These are phyloP conservation scores for Phalacrocorax pelagicus DNA, from an alignment of 2,113 vertebrate genomes.

Conservation along the genomic window DNA sequence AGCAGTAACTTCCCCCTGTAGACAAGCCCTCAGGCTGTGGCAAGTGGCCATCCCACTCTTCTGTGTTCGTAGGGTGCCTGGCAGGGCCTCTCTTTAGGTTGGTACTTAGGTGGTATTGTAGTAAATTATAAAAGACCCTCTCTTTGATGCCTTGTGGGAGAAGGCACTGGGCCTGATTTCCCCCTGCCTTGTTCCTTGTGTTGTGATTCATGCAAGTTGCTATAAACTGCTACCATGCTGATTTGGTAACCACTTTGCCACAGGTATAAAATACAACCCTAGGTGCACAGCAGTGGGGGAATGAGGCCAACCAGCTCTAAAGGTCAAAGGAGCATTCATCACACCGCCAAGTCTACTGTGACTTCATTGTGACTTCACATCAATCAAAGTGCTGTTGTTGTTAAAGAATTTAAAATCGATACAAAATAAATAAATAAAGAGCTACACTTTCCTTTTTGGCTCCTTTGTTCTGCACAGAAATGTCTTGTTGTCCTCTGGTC, in stretches of 20 bases:
- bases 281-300: slow-evolving; percentile 29
- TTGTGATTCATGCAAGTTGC: neutral
- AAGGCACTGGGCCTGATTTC: neutral
- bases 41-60: neutral
- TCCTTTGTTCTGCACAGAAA: neutral
- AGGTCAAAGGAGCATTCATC: slow-evolving; percentile 57
- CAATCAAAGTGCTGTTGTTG: slow-evolving; percentile 38
- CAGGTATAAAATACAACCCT: slow-evolving; percentile 47
- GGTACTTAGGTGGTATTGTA: neutral
- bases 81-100: neutral
- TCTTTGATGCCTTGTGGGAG: slow-evolving; percentile 39
- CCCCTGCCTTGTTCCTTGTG: neutral
- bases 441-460: neutral
- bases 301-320: slow-evolving; percentile 44
- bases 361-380: slow-evolving; percentile 50
- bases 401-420: slow-evolving; percentile 31
- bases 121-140: slow-evolving; percentile 54
- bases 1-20: neutral
- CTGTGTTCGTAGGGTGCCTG: neutral
- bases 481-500: neutral
- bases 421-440: neutral
- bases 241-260: slow-evolving; percentile 29
- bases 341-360: neutral
- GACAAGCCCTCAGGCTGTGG: neutral
- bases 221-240: slow-evolving; percentile 43